Percentiles rank a stretch among this genome's conserved stretches.
Conservation (phyloP, 2,888 invertebrate species). For the Lasioglossum pauxillum region DNA sequence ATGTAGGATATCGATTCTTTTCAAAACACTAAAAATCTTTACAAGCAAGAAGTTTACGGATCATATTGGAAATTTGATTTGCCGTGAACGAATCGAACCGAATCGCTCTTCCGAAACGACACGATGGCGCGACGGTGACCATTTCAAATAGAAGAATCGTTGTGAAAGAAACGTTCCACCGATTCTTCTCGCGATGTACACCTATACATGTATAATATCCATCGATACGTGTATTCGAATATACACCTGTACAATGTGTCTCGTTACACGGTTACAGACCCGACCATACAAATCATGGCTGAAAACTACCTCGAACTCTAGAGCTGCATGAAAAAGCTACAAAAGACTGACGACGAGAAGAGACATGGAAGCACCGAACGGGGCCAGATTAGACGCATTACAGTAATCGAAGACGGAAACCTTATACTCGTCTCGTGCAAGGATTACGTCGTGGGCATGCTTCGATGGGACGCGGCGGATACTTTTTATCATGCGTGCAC, state of each 20-base stretch:
- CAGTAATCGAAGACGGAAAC: conserved; percentile 80
- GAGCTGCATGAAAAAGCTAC: not conserved
- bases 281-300: not conserved
- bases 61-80: not conserved
- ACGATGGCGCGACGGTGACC: not conserved
- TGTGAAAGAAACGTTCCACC: not conserved
- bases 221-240: not conserved
- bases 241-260: not conserved
- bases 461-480: not conserved
- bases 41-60: not conserved
- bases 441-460: conserved; percentile 26
- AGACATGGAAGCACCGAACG: not conserved
- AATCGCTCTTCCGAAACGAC: too few species aligned
- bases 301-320: not conserved
- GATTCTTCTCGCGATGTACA: not conserved
- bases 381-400: conserved; percentile 56
- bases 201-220: not conserved
- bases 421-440: conserved; percentile 66
- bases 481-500: not conserved
- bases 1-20: not conserved
- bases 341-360: not conserved
- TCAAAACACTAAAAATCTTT: not conserved
- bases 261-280: not conserved
- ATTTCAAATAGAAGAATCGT: not conserved
- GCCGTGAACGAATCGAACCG: too few species aligned